A percentile compares a stretch with the other conserved stretches of the same genome.
Evolutionary conservation across 2,113 vertebrate genomes (phyloP).

Genomic region (Petrocephalus microphthalmus): DNA sequence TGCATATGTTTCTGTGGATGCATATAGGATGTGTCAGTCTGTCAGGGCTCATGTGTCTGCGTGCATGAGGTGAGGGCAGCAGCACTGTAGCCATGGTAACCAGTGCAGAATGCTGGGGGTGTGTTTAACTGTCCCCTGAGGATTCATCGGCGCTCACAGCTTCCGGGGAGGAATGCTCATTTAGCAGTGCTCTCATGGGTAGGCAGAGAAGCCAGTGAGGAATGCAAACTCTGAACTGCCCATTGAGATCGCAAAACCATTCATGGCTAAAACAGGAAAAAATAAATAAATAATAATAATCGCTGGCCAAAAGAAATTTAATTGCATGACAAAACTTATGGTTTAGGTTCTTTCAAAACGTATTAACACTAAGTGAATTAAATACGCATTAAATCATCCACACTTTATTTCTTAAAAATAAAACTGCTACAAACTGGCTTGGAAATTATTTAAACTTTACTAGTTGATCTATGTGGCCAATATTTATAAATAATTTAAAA

Average conservation of each 20-base stretch:
- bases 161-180: background rate
- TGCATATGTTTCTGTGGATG: background rate
- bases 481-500: background rate
- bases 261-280: background rate
- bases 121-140: slow-evolving; percentile 1
- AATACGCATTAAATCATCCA: background rate
- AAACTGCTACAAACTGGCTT: background rate
- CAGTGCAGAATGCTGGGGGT: background rate
- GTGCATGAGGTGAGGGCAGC: background rate
- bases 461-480: background rate
- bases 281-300: background rate
- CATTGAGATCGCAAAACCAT: background rate
- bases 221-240: background rate
- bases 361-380: background rate
- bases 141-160: background rate
- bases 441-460: background rate
- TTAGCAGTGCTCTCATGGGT: background rate
- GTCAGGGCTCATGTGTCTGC: background rate
- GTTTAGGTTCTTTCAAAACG: background rate
- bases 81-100: slow-evolving; percentile 13
- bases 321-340: background rate
- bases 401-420: background rate
- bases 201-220: background rate
- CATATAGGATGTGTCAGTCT: background rate
- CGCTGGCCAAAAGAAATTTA: background rate